Evolutionary conservation across 2,888 invertebrate species (phyloP), one percentile per base, ranked within the genome.

Genomic region (Eupithecia abbreviata): DNA sequence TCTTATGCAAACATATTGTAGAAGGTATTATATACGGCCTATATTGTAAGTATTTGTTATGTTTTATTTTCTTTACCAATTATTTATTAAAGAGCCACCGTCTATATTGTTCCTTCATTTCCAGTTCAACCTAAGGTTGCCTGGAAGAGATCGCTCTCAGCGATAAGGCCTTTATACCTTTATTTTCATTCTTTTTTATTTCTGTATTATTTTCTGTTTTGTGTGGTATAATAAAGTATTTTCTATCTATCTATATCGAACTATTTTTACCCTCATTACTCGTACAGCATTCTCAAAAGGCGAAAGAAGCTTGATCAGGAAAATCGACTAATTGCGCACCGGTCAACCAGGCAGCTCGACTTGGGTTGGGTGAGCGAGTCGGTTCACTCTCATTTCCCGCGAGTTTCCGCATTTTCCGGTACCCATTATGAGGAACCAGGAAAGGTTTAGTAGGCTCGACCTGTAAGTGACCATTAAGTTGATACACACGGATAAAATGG

Each of bases 321-420:
- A 88, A 85, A 77, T 83, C 84, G 80, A 83, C 84, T 86, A 85
- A 87, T 85, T 85, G 82, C 83, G 62, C 71, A 84, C 79, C 82
- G 71, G 84, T 80, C 69, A 76, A 77, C 74, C 81, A 72, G 71
- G 79, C 75, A 71, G 71, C 45, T 71, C 82, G 85, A 80, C 82
- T 81, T 66, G 80, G 83, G 81, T 81, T 82, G 82, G 85, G 82
- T 83, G 81, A 81, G 80, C 81, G 69, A 82, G 86, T 84, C 7
- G 84, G 88, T 90, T 89, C 89, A 88, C 90, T 91, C 88, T 88
- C 86, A 77, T 85, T 88, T 88, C 84, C 87, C 80, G 81, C 65
- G 75, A 41, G 69, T 78, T 90, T 90, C 90, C 90, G 90, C 87
- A 82, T 90, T 90, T 89, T 88, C 88, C 86, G 84, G 7, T 81